Percentiles rank a stretch among this genome's conserved stretches.
Evolutionary conservation across 2,797 vertebrate genomes (phyloP).

Genomic region (Chlorospingus semifuscus): DNA sequence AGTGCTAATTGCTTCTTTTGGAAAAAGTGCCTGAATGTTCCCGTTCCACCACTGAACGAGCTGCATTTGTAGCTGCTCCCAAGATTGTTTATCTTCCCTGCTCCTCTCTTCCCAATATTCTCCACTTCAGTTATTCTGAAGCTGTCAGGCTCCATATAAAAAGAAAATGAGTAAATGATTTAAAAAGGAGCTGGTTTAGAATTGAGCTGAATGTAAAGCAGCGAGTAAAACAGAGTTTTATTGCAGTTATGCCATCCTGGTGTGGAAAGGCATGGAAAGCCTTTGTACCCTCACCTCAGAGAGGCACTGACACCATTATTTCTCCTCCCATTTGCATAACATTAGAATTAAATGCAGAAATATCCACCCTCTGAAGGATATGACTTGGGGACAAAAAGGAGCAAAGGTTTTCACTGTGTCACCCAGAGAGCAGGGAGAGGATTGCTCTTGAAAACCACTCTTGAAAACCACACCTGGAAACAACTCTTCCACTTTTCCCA

Average conservation of each 20-base stretch:
- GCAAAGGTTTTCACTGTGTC: fast-evolving
- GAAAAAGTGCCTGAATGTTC: not conserved
- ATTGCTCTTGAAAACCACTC: not conserved
- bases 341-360: not conserved
- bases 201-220: not conserved
- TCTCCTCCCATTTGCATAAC: not conserved
- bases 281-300: not conserved
- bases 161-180: not conserved
- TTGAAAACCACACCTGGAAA: not conserved
- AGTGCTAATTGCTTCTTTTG: conserved; percentile 42
- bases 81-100: conserved; percentile 20
- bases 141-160: not conserved
- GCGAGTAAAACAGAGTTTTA: not conserved
- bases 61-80: not conserved
- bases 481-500: not conserved
- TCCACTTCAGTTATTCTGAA: not conserved
- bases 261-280: not conserved
- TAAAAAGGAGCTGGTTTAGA: not conserved
- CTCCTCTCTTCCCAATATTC: not conserved
- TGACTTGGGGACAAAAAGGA: not conserved
- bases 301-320: fast-evolving
- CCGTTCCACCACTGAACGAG: not conserved
- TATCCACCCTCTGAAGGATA: not conserved
- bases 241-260: not conserved
- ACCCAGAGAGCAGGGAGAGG: not conserved